These are phyloP conservation scores for Willowsia nigromaculata DNA, from an alignment of 2,888 invertebrate genomes.

Conservation along the genomic window DNA sequence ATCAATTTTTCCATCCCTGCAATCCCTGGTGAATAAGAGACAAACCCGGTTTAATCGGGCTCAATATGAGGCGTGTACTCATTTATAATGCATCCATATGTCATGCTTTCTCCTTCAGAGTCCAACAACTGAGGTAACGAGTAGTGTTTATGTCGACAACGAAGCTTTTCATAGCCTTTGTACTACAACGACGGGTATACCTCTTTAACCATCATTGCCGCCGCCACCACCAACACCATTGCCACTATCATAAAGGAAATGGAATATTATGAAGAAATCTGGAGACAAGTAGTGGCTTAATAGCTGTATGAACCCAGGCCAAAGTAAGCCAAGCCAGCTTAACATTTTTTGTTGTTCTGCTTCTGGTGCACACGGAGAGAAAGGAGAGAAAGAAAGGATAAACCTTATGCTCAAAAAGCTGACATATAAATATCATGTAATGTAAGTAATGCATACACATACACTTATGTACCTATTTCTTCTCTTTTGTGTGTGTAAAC, in stretches of 20 bases:
- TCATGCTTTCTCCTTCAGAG: slow-evolving; percentile 42
- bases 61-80: no score
- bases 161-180: slow-evolving; percentile 15
- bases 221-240: slow-evolving; percentile 1
- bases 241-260: slow-evolving; percentile 48
- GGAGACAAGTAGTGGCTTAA: slow-evolving; percentile 67
- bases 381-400: slow-evolving; percentile 21
- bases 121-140: neutral
- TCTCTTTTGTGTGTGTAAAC: slow-evolving; percentile 31
- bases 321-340: slow-evolving; percentile 51
- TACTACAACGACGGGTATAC: slow-evolving; percentile 21
- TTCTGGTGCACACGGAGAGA: neutral
- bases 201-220: neutral
- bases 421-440: slow-evolving; percentile 53
- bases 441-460: slow-evolving; percentile 35
- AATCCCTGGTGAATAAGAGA: no score
- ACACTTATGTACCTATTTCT: slow-evolving; percentile 31
- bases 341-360: slow-evolving; percentile 47
- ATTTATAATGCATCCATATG: slow-evolving; percentile 63
- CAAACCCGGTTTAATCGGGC: no score
- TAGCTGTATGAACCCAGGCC: slow-evolving; percentile 56
- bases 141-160: neutral
- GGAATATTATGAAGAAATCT: slow-evolving; percentile 66
- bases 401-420: slow-evolving; percentile 50
- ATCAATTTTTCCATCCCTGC: no score